A percentile compares a stretch with the other conserved stretches of the same genome.
These are phyloP conservation scores for Crossocerus cetratus DNA, from an alignment of 2,888 invertebrate genomes.

Conservation along the genomic window DNA sequence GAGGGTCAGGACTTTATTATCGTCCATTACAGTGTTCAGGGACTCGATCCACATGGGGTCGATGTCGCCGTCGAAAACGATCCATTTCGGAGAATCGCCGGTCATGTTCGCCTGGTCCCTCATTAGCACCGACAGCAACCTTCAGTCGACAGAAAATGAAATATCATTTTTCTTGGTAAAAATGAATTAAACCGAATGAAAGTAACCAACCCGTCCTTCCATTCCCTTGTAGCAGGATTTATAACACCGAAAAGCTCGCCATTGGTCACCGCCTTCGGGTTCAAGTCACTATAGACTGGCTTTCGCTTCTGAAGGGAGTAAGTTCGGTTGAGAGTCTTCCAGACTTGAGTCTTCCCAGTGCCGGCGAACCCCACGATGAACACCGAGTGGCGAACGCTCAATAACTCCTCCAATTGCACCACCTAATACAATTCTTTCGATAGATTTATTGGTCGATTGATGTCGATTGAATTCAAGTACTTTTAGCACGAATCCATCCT, in stretches of 20 bases:
- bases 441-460: neutral
- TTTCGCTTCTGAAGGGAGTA: constrained; percentile 89
- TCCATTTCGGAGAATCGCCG: constrained; percentile 94
- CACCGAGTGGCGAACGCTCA: constrained; percentile 96
- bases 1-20: constrained; percentile 94
- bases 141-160: constrained; percentile 72
- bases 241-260: constrained; percentile 97
- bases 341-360: constrained; percentile 94
- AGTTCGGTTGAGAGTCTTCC: constrained; percentile 92
- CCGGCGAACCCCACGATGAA: constrained; percentile 92
- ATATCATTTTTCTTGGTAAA: no score
- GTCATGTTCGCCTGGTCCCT: constrained; percentile 94
- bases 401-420: constrained; percentile 94
- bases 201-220: constrained; percentile 84
- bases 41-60: constrained; percentile 99
- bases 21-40: constrained; percentile 97
- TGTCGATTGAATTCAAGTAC: constrained; percentile 71
- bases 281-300: constrained; percentile 92
- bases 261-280: constrained; percentile 97
- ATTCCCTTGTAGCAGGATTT: constrained; percentile 94
- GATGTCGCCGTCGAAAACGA: constrained; percentile 96
- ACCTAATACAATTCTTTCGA: constrained; percentile 78
- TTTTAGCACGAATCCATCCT: constrained; percentile 91
- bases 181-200: no score
- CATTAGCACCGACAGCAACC: constrained; percentile 95